Evolutionary conservation across 2,888 invertebrate genomes (phyloP).

Genomic region (Cerastis rubricosa): DNA sequence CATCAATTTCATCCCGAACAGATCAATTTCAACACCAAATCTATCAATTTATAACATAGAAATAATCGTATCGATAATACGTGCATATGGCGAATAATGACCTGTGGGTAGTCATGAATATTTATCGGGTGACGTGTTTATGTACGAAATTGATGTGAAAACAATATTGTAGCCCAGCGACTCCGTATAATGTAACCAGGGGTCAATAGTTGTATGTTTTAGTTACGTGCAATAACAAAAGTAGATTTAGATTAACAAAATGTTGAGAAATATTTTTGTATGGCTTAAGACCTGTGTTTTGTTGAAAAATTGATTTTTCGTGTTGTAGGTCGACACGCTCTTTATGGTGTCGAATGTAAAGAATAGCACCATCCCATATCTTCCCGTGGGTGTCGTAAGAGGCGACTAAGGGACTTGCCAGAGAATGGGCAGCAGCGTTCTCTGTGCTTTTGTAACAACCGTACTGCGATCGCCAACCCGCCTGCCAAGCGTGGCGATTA

Average conservation of each 20-base stretch:
- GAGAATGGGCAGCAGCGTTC: no score
- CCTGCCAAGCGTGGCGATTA: no score
- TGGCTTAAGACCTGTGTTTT: neutral
- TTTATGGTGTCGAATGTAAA: no score
- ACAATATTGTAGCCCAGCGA: conserved; percentile 65
- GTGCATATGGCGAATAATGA: conserved; percentile 58
- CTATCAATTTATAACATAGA: conserved; percentile 53
- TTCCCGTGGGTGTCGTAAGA: no score
- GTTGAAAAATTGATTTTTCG: neutral
- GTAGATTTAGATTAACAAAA: conserved; percentile 4
- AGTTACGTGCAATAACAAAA: conserved; percentile 24
- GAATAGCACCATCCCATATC: no score
- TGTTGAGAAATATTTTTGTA: neutral
- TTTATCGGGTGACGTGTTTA: conserved; percentile 68
- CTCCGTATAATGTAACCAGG: conserved; percentile 46
- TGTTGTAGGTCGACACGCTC: neutral
- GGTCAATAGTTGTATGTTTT: conserved; percentile 53
- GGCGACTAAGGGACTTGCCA: no score
- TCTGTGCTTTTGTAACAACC: no score
- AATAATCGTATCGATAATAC: conserved; percentile 58
- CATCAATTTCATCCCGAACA: conserved; percentile 7
- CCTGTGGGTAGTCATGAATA: conserved; percentile 68
- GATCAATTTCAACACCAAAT: conserved; percentile 23
- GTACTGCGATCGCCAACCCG: no score
- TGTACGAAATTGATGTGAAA: conserved; percentile 67